These are phyloP conservation scores for Heliothis virescens DNA, from an alignment of 1,140 invertebrate genomes.

Conservation along the genomic window DNA sequence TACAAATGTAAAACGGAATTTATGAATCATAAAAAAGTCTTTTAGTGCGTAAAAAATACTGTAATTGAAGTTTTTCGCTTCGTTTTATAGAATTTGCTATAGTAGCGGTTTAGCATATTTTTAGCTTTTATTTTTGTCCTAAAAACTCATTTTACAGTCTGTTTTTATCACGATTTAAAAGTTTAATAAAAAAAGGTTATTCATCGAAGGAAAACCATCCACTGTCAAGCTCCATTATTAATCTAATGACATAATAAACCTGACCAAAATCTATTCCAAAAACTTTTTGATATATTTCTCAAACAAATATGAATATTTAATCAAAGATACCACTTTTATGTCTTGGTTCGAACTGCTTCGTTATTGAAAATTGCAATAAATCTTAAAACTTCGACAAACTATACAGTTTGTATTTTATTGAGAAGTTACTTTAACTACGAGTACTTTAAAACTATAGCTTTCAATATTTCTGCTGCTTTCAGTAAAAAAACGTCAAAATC, in stretches of 20 bases:
- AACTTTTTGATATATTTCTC: too few species aligned
- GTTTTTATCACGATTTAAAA: too few species aligned
- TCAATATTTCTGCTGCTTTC: not conserved
- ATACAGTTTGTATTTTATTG: not conserved
- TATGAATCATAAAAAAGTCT: not conserved
- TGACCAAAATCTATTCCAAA: too few species aligned
- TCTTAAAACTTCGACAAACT: not conserved
- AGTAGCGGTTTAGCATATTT: not conserved
- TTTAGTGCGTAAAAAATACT: not conserved
- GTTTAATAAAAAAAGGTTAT: too few species aligned
- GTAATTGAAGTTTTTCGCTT: not conserved
- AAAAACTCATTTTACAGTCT: not conserved
- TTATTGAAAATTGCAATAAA: not conserved
- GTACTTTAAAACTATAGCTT: not conserved
- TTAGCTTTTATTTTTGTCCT: not conserved
- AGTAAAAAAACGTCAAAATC: too few species aligned
- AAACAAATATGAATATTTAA: too few species aligned
- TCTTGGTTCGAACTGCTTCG: not conserved
- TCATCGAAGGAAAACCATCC: too few species aligned
- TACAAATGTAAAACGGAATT: constrained; percentile 3
- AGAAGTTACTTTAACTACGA: not conserved
- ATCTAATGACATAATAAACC: too few species aligned
- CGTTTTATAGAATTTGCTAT: not conserved
- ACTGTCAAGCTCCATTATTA: too few species aligned
- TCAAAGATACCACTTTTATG: too few species aligned